Evolutionary conservation across 1,140 invertebrate genomes (phyloP).

Genomic region (Eumaeus atala): DNA sequence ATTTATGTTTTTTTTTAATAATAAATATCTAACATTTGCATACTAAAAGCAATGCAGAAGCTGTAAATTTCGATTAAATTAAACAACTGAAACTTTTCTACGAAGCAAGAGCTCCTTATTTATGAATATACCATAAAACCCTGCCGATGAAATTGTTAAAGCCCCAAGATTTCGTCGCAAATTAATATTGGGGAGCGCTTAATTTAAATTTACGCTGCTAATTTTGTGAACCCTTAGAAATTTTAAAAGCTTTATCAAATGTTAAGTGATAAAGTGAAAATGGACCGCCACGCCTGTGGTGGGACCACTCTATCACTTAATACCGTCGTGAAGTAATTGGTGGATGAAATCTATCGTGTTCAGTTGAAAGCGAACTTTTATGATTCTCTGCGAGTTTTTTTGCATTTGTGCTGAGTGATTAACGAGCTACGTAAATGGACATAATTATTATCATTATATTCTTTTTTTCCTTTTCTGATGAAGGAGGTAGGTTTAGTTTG

Average conservation of each 20-base stretch:
- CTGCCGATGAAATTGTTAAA: constrained; percentile 25
- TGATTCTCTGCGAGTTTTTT: too few relatives aligned
- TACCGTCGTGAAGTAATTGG: neutral
- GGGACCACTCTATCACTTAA: neutral
- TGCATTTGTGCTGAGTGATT: too few relatives aligned
- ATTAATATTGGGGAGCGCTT: constrained; percentile 31
- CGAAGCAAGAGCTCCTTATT: constrained; percentile 35
- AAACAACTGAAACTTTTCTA: constrained; percentile 10
- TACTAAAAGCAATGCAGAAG: too few relatives aligned
- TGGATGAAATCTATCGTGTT: neutral
- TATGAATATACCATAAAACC: constrained; percentile 30
- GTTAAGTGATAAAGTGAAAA: neutral
- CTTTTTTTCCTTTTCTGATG: too few relatives aligned
- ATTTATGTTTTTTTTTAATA: too few relatives aligned
- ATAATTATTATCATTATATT: too few relatives aligned
- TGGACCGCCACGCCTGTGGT: neutral
- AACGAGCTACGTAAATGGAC: too few relatives aligned
- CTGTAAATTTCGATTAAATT: constrained; percentile 15
- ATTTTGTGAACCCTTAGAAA: constrained; percentile 20
- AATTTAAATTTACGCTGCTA: constrained; percentile 31
- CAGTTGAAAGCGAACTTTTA: too few relatives aligned
- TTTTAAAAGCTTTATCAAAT: constrained; percentile 4
- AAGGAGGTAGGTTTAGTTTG: too few relatives aligned
- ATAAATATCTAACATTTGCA: too few relatives aligned
- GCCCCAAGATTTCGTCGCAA: constrained; percentile 31